Evolutionary conservation across 2,113 vertebrate genomes (phyloP), one percentile per base, ranked within the genome.

Genomic region (Rhinoderma darwinii): DNA sequence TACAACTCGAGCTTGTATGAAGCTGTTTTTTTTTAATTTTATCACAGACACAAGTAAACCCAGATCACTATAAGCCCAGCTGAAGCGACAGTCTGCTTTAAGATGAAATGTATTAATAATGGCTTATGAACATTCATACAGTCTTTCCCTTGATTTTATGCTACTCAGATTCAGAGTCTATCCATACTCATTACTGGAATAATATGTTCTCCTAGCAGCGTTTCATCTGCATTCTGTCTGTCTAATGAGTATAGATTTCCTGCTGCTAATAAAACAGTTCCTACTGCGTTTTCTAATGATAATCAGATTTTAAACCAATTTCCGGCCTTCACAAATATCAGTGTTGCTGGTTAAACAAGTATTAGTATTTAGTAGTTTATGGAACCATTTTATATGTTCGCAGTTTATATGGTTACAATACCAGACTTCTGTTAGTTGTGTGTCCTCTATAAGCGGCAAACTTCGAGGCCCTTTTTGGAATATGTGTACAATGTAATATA

Each of bases 181-280:
- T 83, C 63, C 63, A 72, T 83, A 83, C 63, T 84, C 83, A 74
- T 84, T 84, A 84, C 68, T 84, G 83, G 70, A 84, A 84, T 61
- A 84, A 75, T 84, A 56, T 75, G 83, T 75, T 75, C 70, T 76
- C 50, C 43, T 44, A 30, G 72, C 70, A 43, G 32, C 25, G 44
- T 70, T 79, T 86, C 76, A 80, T 80, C 56, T 51, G 79, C 59
- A 86, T 80, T 68, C 75, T 70, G 76, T 72, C 75, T 80, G 32
- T 68, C 43, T 86, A 84, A 84, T 84, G 39, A 76, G 54, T 76
- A 75, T 76, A 44, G 83, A 84, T 84, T 84, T 84, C 83, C 83
- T 77, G 83, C 83, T 75, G 83, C 54, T 84, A 86, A 80, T 80
- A 86, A 80, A 86, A 86, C 50, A 86, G 76, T 86, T 78, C 84